Conservation (phyloP, 2,113 vertebrate species). For the Datnioides undecimradiatus region DNA sequence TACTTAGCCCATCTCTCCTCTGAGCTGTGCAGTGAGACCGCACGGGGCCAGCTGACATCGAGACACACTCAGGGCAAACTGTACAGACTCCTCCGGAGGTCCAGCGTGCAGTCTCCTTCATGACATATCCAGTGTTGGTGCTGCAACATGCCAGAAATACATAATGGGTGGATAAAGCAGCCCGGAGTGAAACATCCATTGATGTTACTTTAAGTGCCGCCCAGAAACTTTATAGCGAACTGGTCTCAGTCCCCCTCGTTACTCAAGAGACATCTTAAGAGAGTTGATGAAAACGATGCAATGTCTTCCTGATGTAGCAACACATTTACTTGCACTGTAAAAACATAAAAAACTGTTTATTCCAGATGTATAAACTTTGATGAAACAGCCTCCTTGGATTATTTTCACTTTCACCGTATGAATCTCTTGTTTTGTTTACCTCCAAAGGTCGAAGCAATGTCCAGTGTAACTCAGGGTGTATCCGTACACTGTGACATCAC, state of each 20-base stretch:
- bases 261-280: background rate
- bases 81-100: constrained; percentile 64
- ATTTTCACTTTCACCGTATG: too few relatives aligned
- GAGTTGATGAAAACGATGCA: background rate
- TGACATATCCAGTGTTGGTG: constrained; percentile 8
- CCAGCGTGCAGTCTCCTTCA: constrained; percentile 45
- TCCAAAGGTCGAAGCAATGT: background rate
- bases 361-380: background rate
- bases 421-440: background rate
- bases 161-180: background rate
- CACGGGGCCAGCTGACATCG: constrained; percentile 24
- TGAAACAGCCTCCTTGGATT: too few relatives aligned
- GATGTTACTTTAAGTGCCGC: too few relatives aligned
- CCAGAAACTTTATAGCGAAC: too few relatives aligned
- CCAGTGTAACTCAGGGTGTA: background rate
- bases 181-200: too few relatives aligned
- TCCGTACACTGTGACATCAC: background rate
- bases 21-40: constrained; percentile 42
- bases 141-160: background rate
- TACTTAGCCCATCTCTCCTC: constrained; percentile 79
- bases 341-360: background rate
- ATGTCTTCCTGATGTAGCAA: background rate
- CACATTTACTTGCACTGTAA: background rate
- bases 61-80: constrained; percentile 43
- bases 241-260: background rate